A percentile compares a stretch with the other conserved stretches of the same genome.
Conservation (phyloP, 2,888 invertebrate genomes). For the Ophonus ardosiacus region DNA sequence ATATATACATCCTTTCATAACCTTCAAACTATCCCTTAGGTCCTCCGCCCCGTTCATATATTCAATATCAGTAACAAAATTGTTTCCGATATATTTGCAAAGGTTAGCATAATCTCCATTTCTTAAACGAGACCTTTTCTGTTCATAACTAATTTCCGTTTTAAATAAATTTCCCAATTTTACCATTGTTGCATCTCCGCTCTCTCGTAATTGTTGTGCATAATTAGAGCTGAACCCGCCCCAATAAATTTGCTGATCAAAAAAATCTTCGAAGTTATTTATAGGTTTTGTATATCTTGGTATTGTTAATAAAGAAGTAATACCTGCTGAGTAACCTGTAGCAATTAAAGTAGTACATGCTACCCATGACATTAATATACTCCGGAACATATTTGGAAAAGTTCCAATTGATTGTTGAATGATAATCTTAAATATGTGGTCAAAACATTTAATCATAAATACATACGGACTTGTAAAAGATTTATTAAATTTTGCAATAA, state of each 20-base stretch:
- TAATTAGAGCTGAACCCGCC: not conserved
- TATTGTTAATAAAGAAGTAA: conserved; percentile 66
- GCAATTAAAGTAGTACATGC: conserved; percentile 64
- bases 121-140: conserved; percentile 48
- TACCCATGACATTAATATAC: conserved; percentile 63
- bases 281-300: conserved; percentile 66
- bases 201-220: not conserved
- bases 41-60: conserved; percentile 60
- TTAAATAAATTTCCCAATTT: conserved; percentile 36
- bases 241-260: conserved; percentile 64
- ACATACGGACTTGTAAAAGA: conserved; percentile 36
- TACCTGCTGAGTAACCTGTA: conserved; percentile 67
- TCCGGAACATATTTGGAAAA: conserved; percentile 36
- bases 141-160: not conserved
- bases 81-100: conserved; percentile 51
- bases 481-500: not conserved
- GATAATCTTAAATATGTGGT: conserved; percentile 19
- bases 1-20: conserved; percentile 62
- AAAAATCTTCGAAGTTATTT: conserved; percentile 67
- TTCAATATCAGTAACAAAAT: conserved; percentile 61
- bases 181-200: conserved; percentile 3
- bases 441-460: conserved; percentile 19
- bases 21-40: conserved; percentile 45
- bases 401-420: conserved; percentile 19
- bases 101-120: conserved; percentile 53